A percentile compares a stretch with the other conserved stretches of the same genome.
Evolutionary conservation across 1,140 invertebrate genomes (phyloP).

Genomic region (Calliphora vicina): DNA sequence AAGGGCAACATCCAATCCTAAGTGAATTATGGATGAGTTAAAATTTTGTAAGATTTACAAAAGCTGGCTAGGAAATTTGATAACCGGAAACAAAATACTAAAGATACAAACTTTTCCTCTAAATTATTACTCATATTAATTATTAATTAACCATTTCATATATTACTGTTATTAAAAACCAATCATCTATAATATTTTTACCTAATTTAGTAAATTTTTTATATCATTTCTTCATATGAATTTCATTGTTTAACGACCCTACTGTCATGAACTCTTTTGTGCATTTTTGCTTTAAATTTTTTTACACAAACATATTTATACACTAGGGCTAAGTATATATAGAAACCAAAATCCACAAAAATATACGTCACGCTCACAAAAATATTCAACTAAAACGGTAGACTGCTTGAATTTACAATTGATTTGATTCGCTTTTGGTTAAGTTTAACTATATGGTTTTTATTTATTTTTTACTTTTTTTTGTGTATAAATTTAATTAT

Average conservation of each 20-base stretch:
- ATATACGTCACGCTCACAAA: background rate
- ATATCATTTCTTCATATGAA: background rate
- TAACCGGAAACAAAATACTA: conserved; percentile 5
- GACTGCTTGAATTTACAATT: background rate
- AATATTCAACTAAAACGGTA: background rate
- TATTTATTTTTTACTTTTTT: background rate
- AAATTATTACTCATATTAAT: background rate
- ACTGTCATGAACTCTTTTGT: background rate
- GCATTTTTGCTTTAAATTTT: background rate
- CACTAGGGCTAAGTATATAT: background rate
- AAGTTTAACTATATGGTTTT: background rate
- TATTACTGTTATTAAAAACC: background rate
- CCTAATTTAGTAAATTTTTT: background rate
- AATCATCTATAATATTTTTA: background rate
- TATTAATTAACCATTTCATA: background rate
- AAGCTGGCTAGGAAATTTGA: no score
- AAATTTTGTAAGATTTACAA: no score
- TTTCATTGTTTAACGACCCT: background rate
- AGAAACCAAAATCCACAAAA: background rate
- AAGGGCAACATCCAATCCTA: no score
- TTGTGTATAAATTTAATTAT: background rate
- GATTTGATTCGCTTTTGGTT: conserved; percentile 10
- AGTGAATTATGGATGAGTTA: no score
- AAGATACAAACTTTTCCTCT: background rate
- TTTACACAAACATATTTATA: background rate